Evolutionary conservation across 2,113 vertebrate species (phyloP).

Genomic region (Psittacus erithacus): DNA sequence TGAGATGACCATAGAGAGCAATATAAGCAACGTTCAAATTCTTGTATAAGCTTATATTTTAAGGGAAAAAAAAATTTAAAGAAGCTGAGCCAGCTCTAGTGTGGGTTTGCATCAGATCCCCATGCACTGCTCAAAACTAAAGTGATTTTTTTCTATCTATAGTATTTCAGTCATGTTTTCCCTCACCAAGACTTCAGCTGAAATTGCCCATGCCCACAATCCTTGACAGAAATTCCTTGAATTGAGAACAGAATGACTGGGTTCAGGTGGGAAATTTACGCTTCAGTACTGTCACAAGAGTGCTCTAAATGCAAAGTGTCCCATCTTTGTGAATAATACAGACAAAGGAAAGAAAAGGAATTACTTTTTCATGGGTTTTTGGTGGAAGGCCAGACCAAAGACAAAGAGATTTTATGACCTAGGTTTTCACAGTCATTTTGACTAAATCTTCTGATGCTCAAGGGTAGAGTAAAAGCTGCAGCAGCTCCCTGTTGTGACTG

Average conservation of each 20-base stretch:
- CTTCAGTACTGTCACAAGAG: background rate
- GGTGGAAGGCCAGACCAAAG: background rate
- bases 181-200: background rate
- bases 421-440: background rate
- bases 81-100: background rate
- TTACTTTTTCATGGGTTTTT: accelerated
- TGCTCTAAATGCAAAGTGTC: background rate
- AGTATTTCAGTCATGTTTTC: background rate
- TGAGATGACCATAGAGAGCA: accelerated
- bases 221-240: background rate
- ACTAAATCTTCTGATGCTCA: background rate
- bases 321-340: background rate
- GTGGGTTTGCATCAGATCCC: background rate
- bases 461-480: background rate
- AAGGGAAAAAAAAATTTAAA: background rate
- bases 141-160: background rate
- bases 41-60: background rate
- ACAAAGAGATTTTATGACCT: background rate
- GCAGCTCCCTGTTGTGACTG: background rate
- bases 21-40: background rate
- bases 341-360: background rate
- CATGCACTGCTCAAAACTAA: background rate
- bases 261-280: background rate
- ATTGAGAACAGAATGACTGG: background rate
- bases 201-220: background rate